These are phyloP conservation scores for Bombus balteatus DNA, from an alignment of 1,140 invertebrate genomes.

Conservation along the genomic window DNA sequence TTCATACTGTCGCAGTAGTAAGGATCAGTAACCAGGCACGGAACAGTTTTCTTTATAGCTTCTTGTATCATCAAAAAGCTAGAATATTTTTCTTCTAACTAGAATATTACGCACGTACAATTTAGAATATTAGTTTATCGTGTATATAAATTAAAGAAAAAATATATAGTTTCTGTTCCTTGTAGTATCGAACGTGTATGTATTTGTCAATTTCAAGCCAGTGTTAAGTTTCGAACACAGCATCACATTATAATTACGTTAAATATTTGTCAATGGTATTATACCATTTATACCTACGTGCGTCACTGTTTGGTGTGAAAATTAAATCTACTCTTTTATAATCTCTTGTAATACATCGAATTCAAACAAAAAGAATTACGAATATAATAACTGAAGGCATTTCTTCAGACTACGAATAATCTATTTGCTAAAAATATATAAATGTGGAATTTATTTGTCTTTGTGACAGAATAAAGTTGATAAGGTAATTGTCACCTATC, in stretches of 20 bases:
- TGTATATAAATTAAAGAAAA: background rate
- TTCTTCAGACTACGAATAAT: background rate
- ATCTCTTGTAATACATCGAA: background rate
- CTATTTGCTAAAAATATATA: background rate
- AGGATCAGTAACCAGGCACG: conserved; percentile 18
- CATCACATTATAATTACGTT: conserved; percentile 27
- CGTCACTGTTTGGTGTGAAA: background rate
- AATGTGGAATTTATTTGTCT: background rate
- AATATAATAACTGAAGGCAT: background rate
- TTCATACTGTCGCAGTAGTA: conserved; percentile 3
- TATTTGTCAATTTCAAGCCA: conserved; percentile 23
- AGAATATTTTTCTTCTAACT: conserved; percentile 8
- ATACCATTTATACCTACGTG: background rate
- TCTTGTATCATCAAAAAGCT: background rate
- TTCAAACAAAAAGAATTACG: background rate
- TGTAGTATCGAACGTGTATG: background rate
- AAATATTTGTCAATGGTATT: conserved; percentile 26
- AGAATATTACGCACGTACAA: background rate
- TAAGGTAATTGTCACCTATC: background rate
- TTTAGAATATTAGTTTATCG: background rate
- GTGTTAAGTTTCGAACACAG: conserved; percentile 11
- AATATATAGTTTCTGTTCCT: background rate
- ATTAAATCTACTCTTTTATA: background rate
- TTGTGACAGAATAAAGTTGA: background rate
- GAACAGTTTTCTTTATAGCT: conserved; percentile 17